phyloP scores from a whole-genome alignment of 1,140 invertebrate species.

The Drosophila rhopaloa region DNA sequence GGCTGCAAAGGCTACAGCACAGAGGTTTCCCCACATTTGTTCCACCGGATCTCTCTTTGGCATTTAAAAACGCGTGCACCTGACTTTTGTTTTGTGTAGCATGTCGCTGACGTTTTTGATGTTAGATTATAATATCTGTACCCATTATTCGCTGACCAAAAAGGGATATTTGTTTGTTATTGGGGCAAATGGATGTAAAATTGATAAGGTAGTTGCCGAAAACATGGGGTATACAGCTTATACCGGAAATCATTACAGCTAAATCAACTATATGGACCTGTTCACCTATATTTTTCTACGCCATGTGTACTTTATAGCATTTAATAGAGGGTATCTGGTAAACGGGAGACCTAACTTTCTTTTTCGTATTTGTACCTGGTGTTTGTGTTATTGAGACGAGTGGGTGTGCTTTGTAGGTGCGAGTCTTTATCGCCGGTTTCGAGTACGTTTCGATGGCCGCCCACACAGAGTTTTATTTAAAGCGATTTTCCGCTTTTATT shows the following conservation, averaged over 20 bases:
- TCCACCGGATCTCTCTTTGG: not conserved
- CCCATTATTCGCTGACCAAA: not conserved
- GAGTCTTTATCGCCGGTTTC: slow-evolving; percentile 16
- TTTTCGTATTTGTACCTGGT: not conserved
- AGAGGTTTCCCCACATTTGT: not conserved
- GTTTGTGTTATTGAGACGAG: slow-evolving; percentile 6
- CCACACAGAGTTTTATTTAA: slow-evolving; percentile 15
- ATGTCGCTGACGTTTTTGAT: slow-evolving; percentile 23
- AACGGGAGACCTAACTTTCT: not conserved
- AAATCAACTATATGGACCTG: not conserved
- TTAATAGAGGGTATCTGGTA: not conserved
- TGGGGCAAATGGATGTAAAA: too few relatives aligned
- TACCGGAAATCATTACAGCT: too few relatives aligned
- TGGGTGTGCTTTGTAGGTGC: not conserved
- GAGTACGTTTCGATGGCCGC: slow-evolving; percentile 26
- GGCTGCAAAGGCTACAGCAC: not conserved
- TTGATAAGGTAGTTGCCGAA: too few relatives aligned
- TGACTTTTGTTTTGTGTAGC: slow-evolving; percentile 4
- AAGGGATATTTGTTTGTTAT: too few relatives aligned
- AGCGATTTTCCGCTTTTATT: slow-evolving; percentile 11
- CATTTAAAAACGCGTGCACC: too few relatives aligned
- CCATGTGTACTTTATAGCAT: too few relatives aligned
- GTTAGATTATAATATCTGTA: slow-evolving; percentile 24
- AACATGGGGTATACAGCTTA: too few relatives aligned
- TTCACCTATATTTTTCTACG: too few relatives aligned